Conservation (phyloP, 2,888 invertebrate genomes). For the Ennomos erosarius region DNA sequence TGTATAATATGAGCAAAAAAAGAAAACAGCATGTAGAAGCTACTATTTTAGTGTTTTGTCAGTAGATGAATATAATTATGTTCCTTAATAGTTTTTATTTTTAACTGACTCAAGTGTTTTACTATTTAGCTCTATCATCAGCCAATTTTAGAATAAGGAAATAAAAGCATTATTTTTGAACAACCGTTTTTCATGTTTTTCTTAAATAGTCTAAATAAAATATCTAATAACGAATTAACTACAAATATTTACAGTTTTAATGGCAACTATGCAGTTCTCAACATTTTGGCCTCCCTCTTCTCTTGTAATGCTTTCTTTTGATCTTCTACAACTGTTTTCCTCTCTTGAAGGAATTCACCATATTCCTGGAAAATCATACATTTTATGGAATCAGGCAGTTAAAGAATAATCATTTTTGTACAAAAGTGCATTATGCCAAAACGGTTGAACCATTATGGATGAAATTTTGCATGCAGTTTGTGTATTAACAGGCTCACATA, state of each 20-base stretch:
- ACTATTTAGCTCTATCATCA: constrained; percentile 22
- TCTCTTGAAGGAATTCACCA: constrained; percentile 91
- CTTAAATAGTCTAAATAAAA: constrained; percentile 41
- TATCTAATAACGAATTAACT: constrained; percentile 32
- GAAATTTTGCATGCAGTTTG: too few species aligned
- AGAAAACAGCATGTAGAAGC: constrained; percentile 9
- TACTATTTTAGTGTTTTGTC: constrained; percentile 18
- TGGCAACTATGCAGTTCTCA: constrained; percentile 87
- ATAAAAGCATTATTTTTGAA: constrained; percentile 40
- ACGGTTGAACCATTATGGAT: too few species aligned
- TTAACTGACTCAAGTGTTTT: constrained; percentile 7
- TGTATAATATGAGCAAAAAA: constrained; percentile 6
- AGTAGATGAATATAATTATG: constrained; percentile 4
- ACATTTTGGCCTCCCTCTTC: constrained; percentile 95
- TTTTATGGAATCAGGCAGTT: background rate
- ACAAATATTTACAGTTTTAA: constrained; percentile 33
- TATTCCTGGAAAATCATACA: constrained; percentile 86
- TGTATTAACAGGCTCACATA: too few species aligned
- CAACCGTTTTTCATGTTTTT: constrained; percentile 29
- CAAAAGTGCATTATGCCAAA: too few species aligned
- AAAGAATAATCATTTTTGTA: too few species aligned
- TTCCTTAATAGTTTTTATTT: constrained; percentile 13
- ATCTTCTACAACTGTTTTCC: constrained; percentile 88
- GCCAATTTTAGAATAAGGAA: constrained; percentile 36
- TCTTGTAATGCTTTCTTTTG: constrained; percentile 92